Base-by-base conservation (phyloP, 2,888 invertebrate genomes). In the Drosophila subsilvestris region DNA sequence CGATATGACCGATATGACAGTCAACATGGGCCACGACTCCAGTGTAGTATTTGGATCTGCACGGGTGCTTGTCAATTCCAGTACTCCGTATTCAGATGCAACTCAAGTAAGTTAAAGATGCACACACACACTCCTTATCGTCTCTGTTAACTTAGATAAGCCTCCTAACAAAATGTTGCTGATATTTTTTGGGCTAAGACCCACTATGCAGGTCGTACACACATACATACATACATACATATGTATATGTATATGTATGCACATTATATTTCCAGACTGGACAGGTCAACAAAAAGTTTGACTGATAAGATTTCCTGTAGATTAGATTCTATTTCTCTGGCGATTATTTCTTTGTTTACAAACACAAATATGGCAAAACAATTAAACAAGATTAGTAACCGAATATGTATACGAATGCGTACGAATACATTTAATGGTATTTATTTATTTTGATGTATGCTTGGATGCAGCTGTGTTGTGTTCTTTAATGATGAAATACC, bases 1-100 rank as follows among this genome's bases (percentile, higher is more conserved):
- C 44, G 22, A 22, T 22, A 22, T 22, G 22, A 22, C 22, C 47
- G 60, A 58, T 54, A 59, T 74, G 66, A 57, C 58, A 73, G 57
- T 63, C 51, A 51, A 60, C 63, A 59, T 59, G 61, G 51, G 61
- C 61, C 74, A 56, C 62, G 69, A 75, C 65, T 37, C 59, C 49
- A 67, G 80, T 65, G 69, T 95, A 79, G 94, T 96, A 90, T 98
- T 98, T 93, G 98, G 98, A 86, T 98, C 98, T 65, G 96, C 97
- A 92, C 94, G 96, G 89, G 96, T 98, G 92, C 96, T 96, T 93
- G 96, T 97, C 93, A 96, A 96, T 92, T 98, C 98, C 37, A 94
- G 95, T 60, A 99, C 98, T 70, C 99, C 99, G 70, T 99, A 99
- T 93, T 97, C 98, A 90, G 99, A 99, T 94, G 99, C 99, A 75